Evolutionary conservation across 2,113 vertebrate genomes (phyloP).

Genomic region (Apus apus): DNA sequence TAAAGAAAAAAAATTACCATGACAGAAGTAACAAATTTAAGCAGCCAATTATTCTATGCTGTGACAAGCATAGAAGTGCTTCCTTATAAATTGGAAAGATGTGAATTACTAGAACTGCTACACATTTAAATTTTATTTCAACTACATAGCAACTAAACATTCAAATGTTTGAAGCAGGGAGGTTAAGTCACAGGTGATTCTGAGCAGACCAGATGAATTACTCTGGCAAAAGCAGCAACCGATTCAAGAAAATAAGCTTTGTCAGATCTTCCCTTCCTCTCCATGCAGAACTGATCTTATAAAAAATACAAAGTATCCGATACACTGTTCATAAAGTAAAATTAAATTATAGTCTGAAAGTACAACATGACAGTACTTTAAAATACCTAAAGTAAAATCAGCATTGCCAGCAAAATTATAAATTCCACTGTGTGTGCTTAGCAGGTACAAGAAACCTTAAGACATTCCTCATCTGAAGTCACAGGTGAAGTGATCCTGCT

Average conservation of each 20-base stretch:
- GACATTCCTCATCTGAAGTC: not conserved
- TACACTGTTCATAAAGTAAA: not conserved
- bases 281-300: not conserved
- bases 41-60: not conserved
- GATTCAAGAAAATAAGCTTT: not conserved
- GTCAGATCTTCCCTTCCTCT: not conserved
- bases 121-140: not conserved
- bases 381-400: not conserved
- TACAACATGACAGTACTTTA: not conserved
- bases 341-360: not conserved
- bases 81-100: not conserved
- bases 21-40: not conserved
- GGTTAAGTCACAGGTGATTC: not conserved
- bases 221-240: not conserved
- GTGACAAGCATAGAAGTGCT: not conserved
- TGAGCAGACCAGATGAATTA: not conserved
- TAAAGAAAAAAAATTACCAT: not conserved
- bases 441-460: not conserved
- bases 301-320: not conserved
- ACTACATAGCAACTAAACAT: not conserved
- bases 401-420: not conserved
- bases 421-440: not conserved
- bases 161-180: not conserved
- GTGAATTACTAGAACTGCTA: not conserved
- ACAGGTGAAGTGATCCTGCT: not conserved